Percentiles rank a stretch among this genome's conserved stretches.
Evolutionary conservation across 2,113 vertebrate species (phyloP).

Genomic region (Pongo abelii): DNA sequence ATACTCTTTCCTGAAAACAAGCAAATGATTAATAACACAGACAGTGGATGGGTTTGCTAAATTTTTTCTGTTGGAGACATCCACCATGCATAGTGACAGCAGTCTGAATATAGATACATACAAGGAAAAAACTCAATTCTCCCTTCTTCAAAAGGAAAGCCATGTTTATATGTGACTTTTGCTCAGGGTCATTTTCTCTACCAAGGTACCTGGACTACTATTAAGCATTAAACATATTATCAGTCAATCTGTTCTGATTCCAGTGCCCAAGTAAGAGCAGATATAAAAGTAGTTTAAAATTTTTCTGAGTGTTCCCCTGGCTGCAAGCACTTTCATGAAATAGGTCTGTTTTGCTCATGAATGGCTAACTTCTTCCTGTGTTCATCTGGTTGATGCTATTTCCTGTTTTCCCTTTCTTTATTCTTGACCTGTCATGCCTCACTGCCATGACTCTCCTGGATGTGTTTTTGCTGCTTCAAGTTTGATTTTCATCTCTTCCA

Average conservation of each 20-base stretch:
- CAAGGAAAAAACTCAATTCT: neutral
- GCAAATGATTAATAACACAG: neutral
- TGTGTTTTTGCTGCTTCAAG: neutral
- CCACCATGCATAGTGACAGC: neutral
- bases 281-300: neutral
- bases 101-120: neutral
- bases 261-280: neutral
- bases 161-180: neutral
- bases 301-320: neutral
- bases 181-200: neutral
- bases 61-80: neutral
- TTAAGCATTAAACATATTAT: neutral
- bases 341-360: neutral
- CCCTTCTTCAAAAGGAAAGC: neutral
- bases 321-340: neutral
- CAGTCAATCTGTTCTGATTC: neutral
- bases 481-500: slow-evolving; percentile 15
- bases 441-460: neutral
- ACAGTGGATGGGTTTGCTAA: neutral
- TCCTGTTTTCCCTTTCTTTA: neutral
- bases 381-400: neutral
- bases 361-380: neutral
- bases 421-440: neutral
- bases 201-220: neutral
- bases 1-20: neutral